Evolutionary conservation across 2,113 vertebrate species (phyloP).

Genomic region (Chitala chitala): DNA sequence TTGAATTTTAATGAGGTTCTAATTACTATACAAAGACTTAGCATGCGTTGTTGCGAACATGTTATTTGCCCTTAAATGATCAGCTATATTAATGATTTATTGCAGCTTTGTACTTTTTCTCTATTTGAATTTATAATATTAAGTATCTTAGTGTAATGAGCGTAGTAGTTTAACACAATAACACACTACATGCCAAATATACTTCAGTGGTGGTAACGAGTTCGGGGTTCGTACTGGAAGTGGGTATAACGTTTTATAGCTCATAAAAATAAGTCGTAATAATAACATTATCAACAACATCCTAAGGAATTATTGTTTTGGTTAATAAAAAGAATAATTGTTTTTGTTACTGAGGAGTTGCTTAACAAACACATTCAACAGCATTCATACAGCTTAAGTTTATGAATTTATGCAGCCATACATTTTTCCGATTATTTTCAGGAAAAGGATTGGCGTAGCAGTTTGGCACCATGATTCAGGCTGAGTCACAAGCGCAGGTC

Average conservation of each 20-base stretch:
- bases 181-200: neutral
- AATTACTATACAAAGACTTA: constrained; percentile 78
- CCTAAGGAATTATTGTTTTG: neutral
- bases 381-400: neutral
- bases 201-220: neutral
- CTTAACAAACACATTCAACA: too few species aligned
- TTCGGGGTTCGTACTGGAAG: neutral
- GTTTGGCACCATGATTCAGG: too few species aligned
- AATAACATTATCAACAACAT: too few species aligned
- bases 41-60: constrained; percentile 62
- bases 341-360: neutral
- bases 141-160: constrained; percentile 48
- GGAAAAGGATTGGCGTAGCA: neutral
- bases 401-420: neutral
- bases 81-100: constrained; percentile 8
- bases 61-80: constrained; percentile 62
- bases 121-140: constrained; percentile 39
- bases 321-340: neutral
- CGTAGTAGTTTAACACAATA: neutral
- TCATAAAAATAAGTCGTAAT: too few species aligned
- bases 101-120: constrained; percentile 48
- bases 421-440: neutral
- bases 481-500: constrained; percentile 1
- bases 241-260: neutral
- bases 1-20: constrained; percentile 78